These are phyloP conservation scores for Egretta garzetta DNA, from an alignment of 2,113 vertebrate species.

Conservation along the genomic window DNA sequence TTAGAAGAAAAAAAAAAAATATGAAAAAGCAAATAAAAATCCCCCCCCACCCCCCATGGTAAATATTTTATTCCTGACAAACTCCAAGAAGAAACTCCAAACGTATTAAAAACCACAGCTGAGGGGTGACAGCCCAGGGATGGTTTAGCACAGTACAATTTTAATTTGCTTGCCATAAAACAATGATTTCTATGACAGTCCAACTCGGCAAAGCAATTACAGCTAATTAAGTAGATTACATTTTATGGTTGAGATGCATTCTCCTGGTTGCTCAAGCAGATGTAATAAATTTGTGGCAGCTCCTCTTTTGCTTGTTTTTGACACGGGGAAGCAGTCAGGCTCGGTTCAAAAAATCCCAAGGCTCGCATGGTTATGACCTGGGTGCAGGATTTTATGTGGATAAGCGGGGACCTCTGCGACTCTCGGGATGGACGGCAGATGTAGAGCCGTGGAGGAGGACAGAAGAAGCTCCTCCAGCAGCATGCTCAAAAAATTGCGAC, in stretches of 20 bases:
- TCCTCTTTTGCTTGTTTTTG: neutral
- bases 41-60: neutral
- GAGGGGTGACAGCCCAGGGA: neutral
- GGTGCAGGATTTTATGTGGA: neutral
- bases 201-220: neutral
- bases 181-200: neutral
- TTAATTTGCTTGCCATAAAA: neutral
- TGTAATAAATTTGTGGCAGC: neutral
- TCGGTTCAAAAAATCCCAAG: neutral
- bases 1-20: neutral
- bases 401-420: neutral
- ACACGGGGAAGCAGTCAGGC: neutral
- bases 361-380: accelerated
- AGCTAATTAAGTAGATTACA: constrained; percentile 3
- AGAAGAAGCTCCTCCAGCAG: neutral
- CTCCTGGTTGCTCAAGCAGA: neutral
- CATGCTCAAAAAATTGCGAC: accelerated
- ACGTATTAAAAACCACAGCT: neutral
- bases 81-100: neutral
- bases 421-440: neutral
- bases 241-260: neutral
- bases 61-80: neutral
- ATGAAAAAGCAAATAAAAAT: neutral
- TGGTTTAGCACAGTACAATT: neutral
- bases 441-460: neutral